Evolutionary conservation across 2,113 vertebrate species (phyloP).

Genomic region (Quiscalus mexicanus): DNA sequence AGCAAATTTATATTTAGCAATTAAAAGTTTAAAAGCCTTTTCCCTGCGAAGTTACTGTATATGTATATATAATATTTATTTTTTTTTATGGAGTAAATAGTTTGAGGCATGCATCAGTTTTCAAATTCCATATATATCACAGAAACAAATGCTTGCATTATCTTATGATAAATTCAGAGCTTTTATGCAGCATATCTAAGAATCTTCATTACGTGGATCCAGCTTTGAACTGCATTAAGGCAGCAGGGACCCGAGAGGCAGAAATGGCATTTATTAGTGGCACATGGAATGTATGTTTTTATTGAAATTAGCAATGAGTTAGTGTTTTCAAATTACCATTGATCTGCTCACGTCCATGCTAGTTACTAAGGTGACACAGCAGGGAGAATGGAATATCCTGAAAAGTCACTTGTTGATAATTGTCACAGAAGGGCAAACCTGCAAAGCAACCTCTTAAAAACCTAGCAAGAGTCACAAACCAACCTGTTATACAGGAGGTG

Average conservation of each 20-base stretch:
- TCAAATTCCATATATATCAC: neutral
- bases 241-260: neutral
- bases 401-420: neutral
- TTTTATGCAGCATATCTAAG: neutral
- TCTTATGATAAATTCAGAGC: neutral
- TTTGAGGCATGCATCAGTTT: neutral
- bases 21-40: neutral
- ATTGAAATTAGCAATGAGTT: neutral
- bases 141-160: neutral
- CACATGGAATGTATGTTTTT: neutral
- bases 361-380: neutral
- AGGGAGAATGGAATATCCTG: neutral
- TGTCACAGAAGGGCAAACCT: neutral
- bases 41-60: neutral
- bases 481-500: neutral
- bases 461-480: neutral
- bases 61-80: neutral
- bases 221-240: neutral
- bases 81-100: neutral
- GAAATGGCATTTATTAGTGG: neutral
- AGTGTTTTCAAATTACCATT: neutral
- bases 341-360: neutral
- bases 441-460: neutral
- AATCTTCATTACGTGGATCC: neutral
- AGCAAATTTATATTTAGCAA: conserved; percentile 28